A percentile compares a stretch with the other conserved stretches of the same genome.
Evolutionary conservation across 2,888 invertebrate genomes (phyloP).

Genomic region (Himalopsyche tibetana): DNA sequence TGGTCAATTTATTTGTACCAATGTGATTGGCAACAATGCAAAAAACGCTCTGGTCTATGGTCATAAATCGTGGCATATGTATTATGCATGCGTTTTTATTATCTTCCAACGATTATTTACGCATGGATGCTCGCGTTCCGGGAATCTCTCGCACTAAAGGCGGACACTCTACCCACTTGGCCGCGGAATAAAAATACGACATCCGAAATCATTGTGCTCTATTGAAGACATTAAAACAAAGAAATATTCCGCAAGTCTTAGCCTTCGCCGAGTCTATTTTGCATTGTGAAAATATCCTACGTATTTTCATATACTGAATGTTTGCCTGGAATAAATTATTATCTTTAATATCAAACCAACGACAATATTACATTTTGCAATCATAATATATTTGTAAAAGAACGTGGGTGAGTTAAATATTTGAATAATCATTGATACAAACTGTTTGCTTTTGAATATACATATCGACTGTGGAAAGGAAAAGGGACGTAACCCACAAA

Average conservation of each 20-base stretch:
- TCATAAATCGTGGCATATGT: not conserved
- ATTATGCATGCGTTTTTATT: not conserved
- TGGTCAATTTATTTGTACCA: too few species aligned
- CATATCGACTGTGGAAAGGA: too few species aligned
- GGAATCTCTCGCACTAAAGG: not conserved
- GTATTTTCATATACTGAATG: not conserved
- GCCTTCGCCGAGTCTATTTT: not conserved
- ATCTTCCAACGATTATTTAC: not conserved
- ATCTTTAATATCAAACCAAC: not conserved
- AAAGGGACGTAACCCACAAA: too few species aligned
- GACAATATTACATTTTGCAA: slow-evolving; percentile 1
- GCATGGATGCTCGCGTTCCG: not conserved
- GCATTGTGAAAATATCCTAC: not conserved
- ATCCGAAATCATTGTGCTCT: not conserved
- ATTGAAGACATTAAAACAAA: not conserved
- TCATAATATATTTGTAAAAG: not conserved
- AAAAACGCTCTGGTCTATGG: not conserved
- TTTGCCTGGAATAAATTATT: slow-evolving; percentile 3
- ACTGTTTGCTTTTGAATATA: not conserved
- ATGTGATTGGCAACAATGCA: too few species aligned
- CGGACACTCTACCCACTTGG: not conserved
- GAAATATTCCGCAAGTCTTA: not conserved
- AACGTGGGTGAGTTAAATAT: not conserved
- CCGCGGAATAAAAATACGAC: not conserved
- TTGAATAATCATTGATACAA: not conserved